Base-by-base conservation (phyloP, 2,113 vertebrate species). In the Thermophis baileyi region DNA sequence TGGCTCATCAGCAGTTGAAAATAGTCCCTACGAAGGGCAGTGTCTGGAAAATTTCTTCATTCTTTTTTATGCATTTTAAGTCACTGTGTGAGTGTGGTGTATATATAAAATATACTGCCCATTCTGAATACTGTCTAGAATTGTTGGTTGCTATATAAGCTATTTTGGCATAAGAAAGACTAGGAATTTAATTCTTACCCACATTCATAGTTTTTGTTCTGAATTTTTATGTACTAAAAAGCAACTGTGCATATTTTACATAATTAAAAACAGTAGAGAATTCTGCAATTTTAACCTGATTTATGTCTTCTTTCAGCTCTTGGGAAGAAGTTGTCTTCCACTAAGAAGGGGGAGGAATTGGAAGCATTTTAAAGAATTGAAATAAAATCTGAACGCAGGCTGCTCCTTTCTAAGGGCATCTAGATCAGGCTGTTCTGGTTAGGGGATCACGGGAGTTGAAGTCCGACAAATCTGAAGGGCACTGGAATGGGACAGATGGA, bases 211-310 rank as follows among this genome's bases (percentile, higher is more conserved):
- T 88, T 96, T 95, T 95, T 94, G 91, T 87, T 90, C 91, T 92
- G 93, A 81, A 91, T 95, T 96, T 95, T 94, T 92, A 57, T 95
- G 96, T 90, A 92, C 86, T 92, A 92, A 94, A 93, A 89, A 55
- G 92, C 40, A 95, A 22, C 18, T 94, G 90, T 91, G 50, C 93
- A 30, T 93, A 40, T 88, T 86, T 94, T 50, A 87, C 24, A 87
- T 95, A 94, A 95, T 95, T 94, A 94, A 96, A 96, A 96, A 46
- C 93, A 97, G 94, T 94, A 89, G 90, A 25, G 87, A 94, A 88
- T 92, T 95, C 94, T 94, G 69, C 60, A 90, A 88, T 93, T 93
- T 94, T 94, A 93, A 92, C 92, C 57, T 89, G 63, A 90, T 94
- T 93, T 94, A 91, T 96, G 54, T 20, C 89, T 89, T 93, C 50